Percentiles rank a stretch among this genome's conserved stretches.
These are phyloP conservation scores for Exephanes ischioxanthus DNA, from an alignment of 2,888 invertebrate species.

Conservation along the genomic window DNA sequence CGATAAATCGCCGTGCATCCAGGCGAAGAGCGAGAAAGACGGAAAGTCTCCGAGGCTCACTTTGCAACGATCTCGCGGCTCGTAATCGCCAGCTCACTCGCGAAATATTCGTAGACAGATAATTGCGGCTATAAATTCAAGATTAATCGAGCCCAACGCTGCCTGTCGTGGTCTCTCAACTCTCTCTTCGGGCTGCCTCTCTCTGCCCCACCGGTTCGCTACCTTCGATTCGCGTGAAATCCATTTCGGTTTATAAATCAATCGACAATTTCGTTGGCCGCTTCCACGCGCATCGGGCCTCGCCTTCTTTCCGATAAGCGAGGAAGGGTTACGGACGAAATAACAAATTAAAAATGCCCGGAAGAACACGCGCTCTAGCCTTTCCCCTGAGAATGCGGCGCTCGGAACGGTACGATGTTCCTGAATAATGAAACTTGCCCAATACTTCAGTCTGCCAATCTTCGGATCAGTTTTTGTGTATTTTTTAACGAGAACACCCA, in stretches of 20 bases:
- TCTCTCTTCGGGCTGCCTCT: constrained; percentile 50
- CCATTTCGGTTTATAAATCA: constrained; percentile 82
- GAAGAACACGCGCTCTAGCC: neutral
- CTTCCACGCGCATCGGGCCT: constrained; percentile 53
- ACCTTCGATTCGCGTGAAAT: constrained; percentile 73
- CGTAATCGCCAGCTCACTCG: constrained; percentile 53
- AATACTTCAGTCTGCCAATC: neutral
- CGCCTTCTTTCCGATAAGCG: constrained; percentile 76
- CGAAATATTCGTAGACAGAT: constrained; percentile 79
- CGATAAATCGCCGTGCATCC: constrained; percentile 49
- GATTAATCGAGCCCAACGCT: constrained; percentile 80
- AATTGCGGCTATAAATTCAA: constrained; percentile 82
- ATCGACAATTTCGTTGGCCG: constrained; percentile 70
- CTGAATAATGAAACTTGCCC: neutral
- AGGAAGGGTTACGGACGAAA: neutral
- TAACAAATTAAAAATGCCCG: constrained; percentile 2
- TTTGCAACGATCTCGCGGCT: constrained; percentile 15
- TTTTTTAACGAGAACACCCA: neutral
- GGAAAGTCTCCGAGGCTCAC: constrained; percentile 31
- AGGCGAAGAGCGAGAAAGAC: constrained; percentile 23
- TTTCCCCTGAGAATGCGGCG: neutral
- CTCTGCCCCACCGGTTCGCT: constrained; percentile 7
- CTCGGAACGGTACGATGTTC: neutral
- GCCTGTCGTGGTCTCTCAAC: constrained; percentile 77
- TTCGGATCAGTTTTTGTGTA: neutral